Evolutionary conservation across 2,113 vertebrate species (phyloP), one percentile per base, ranked within the genome.

Genomic region (Falco punctatus): DNA sequence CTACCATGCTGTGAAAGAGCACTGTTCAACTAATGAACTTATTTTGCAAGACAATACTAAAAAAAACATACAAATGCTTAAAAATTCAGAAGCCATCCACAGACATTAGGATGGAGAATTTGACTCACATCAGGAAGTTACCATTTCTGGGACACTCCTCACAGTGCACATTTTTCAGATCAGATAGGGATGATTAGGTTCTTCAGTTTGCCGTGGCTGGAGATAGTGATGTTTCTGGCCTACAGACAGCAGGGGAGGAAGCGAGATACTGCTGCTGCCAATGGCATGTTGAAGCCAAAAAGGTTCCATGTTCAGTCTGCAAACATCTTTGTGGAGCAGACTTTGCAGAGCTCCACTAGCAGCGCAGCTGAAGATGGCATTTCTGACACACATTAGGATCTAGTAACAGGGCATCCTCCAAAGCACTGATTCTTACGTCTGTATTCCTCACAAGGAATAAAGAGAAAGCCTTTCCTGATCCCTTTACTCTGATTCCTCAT

Each of bases 261-360:
- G 33, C 4, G 18, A 90, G 61, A 85, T 64, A 59, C 15, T 79
- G 78, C 61, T 81, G 48, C 22, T 91, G 73, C 15, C 61, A 59
- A 5, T 21, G n/a, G 57, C 4, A 2, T 3, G 10, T 1, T 74
- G 70, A 67, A 90, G 48, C 0, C 0, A 84, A 55, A 81, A 28
- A 74, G 38, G 28, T 49, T 33, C 61, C 5, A 0, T 67, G n/a
- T 59, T 84, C 65, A 85, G 65, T 74, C 22, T 27, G 12, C 9
- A 78, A 74, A 75, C 2, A 0, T 33, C 27, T 73, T 46, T 72
- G 27, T 51, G 27, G 30, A 78, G 52, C 0, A 2, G 42, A 55
- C 10, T 65, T 69, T 27, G 65, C 30, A 74, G 73, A 95, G 61
- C 9, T 58, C 23, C 27, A 30, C 46, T 15, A 69, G 65, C 24